Percentiles rank a stretch among this genome's conserved stretches.
phyloP scores from a whole-genome alignment of 1,140 invertebrate genomes.

The Heliconius congener region DNA sequence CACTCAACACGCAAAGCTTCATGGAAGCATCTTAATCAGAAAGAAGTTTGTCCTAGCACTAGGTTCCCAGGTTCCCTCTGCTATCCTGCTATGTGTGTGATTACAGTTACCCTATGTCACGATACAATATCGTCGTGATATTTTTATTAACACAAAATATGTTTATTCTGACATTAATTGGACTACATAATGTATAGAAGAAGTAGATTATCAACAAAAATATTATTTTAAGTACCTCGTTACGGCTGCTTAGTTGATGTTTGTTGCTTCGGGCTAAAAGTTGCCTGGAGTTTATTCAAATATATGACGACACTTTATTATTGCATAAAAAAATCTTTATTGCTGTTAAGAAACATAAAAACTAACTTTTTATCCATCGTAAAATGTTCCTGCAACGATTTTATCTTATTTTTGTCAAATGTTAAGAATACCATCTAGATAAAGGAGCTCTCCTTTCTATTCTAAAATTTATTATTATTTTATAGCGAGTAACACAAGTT shows the following conservation, averaged over 20 bases:
- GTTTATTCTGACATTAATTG: no score
- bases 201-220: no score
- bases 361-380: constrained; percentile 23
- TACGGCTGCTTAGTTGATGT: neutral
- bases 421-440: constrained; percentile 22
- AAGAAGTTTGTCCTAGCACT: no score
- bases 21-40: no score
- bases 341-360: constrained; percentile 9
- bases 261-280: neutral
- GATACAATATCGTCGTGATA: no score
- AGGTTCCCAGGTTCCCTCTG: no score
- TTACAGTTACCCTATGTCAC: no score
- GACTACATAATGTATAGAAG: no score
- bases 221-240: neutral
- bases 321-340: constrained; percentile 21
- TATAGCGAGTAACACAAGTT: constrained; percentile 20
- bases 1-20: no score
- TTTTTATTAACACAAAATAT: neutral
- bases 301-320: constrained; percentile 5
- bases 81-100: no score
- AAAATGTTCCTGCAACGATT: constrained; percentile 24
- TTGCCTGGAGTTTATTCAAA: neutral
- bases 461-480: constrained; percentile 28
- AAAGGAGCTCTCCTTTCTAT: constrained; percentile 20
- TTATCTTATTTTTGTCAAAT: constrained; percentile 31